These are phyloP conservation scores for Nomada hirtipes DNA, from an alignment of 2,888 invertebrate species.

Conservation along the genomic window DNA sequence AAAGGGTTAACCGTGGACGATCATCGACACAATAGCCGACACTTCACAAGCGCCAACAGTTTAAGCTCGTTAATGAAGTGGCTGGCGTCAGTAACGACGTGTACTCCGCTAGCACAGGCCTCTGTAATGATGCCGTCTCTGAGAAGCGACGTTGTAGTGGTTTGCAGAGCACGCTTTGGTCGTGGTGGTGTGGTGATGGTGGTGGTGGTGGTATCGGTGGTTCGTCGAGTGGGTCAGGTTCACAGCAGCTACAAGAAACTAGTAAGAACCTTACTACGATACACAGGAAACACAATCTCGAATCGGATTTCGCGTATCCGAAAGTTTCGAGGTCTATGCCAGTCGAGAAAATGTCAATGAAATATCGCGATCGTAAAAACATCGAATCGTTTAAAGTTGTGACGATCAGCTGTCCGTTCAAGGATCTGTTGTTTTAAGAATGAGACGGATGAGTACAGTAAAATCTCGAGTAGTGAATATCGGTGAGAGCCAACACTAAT, in stretches of 20 bases:
- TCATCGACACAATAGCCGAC: not conserved
- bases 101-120: conserved; percentile 8
- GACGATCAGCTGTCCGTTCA: too few species aligned
- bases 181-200: not conserved
- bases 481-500: too few species aligned
- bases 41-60: conserved; percentile 29
- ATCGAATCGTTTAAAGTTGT: too few species aligned
- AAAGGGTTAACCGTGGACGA: not conserved
- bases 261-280: too few species aligned
- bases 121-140: conserved; percentile 24
- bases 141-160: not conserved
- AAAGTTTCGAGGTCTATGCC: too few species aligned
- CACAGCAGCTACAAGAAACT: conserved; percentile 24
- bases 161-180: not conserved
- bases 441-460: too few species aligned
- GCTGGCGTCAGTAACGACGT: conserved; percentile 22
- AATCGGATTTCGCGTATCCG: too few species aligned
- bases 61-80: conserved; percentile 52
- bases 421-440: too few species aligned
- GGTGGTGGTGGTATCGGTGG: not conserved
- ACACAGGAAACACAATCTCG: too few species aligned
- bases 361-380: too few species aligned
- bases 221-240: conserved; percentile 34
- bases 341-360: too few species aligned
- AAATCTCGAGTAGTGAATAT: too few species aligned